Percentiles rank a stretch among this genome's conserved stretches.
Conservation (phyloP, 92 coral and sea anemone species). For the Phenganax stokvisi region DNA sequence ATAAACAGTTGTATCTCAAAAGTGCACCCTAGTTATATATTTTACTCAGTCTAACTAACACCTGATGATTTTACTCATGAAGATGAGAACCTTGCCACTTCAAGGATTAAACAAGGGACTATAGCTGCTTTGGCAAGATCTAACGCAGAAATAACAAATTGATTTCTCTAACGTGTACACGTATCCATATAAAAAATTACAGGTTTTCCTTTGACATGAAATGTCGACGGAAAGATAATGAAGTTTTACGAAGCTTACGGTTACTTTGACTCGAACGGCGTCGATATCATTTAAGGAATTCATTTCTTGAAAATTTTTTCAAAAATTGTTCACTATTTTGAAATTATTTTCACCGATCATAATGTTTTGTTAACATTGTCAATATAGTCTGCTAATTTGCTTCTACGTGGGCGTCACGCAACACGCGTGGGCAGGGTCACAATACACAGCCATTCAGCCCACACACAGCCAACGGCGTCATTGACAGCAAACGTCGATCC, state of each 20-base stretch:
- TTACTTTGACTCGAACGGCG: constrained; percentile 83
- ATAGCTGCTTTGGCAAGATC: neutral
- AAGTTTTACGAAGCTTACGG: constrained; percentile 49
- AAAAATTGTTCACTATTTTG: neutral
- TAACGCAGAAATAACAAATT: neutral
- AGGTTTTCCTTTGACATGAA: constrained; percentile 1
- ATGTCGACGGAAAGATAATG: neutral
- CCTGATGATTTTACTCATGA: constrained; percentile 1
- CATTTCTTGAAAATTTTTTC: neutral
- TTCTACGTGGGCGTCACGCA: constrained; percentile 14
- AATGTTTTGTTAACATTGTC: neutral
- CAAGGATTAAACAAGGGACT: neutral
- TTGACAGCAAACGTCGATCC: neutral
- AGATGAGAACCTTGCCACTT: neutral
- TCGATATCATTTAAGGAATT: constrained; percentile 52
- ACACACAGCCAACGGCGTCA: neutral
- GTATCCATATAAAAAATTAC: constrained; percentile 22
- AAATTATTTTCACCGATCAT: neutral
- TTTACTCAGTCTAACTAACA: neutral
- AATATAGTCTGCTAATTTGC: neutral
- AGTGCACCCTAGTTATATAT: too few species aligned
- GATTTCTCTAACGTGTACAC: neutral
- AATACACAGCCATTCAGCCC: neutral
- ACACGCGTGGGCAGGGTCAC: constrained; percentile 20
- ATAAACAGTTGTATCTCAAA: neutral